Evolutionary conservation across 1,140 invertebrate species (phyloP), one percentile per base, ranked within the genome.

Genomic region (Aphelinus atriplicis): DNA sequence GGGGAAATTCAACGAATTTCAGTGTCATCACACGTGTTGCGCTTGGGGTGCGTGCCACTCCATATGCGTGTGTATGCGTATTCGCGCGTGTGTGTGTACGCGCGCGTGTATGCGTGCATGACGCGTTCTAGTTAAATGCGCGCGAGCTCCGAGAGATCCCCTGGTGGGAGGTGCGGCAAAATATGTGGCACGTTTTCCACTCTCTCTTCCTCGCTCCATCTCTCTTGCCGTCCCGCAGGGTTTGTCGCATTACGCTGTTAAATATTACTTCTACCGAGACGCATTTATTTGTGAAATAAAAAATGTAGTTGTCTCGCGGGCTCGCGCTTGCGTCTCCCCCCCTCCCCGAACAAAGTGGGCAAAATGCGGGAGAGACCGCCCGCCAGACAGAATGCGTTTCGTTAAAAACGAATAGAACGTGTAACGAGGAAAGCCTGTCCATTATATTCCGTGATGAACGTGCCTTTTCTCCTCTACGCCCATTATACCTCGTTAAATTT

Each of bases 231-330:
- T 53, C 9, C 9, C 78, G 79, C 73, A 73, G 77, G 78, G 68
- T 73, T 77, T 70, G 56, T 78, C 79, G 79, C 81, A 81, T 80
- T 80, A 81, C 81, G 73, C 75, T 76, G 82, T 79, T 81, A 82
- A 81, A 82, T 81, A 82, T 82, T 81, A 81, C 82, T 82, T 81
- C 80, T 82, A 80, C 78, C 70, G 62, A 72, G 67, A 80, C 78
- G 80, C 80, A 81, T 83, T 82, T 82, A 80, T 82, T 81, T 81
- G 75, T 71, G 75, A 80, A 74, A 80, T 81, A 81, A 83, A 83
- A 82, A 82, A 80, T 82, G 79, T 76, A 79, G 72, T 75, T 81
- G 78, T 80, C 80, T 78, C 79, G 78, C 60, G 45, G 47, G 9
- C 63, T 26, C 26, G 26, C 26, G 26, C 26, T 26, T 26, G 26